These are phyloP conservation scores for Portunus trituberculatus DNA, from an alignment of 1,140 invertebrate genomes.

Conservation along the genomic window DNA sequence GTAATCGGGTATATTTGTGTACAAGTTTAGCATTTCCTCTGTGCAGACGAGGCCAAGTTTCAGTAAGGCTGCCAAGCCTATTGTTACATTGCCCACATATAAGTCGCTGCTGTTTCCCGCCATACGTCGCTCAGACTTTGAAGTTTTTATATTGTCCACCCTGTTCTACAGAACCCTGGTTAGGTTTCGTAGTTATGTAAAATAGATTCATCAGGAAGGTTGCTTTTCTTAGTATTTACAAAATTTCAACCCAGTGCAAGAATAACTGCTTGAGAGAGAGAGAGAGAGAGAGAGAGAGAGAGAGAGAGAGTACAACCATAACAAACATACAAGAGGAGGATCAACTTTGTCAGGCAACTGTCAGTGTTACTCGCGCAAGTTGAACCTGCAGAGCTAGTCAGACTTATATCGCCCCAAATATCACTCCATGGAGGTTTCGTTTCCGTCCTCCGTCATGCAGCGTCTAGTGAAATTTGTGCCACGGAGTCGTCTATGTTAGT, in stretches of 20 bases:
- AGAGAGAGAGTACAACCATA: neutral
- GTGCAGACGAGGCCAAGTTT: neutral
- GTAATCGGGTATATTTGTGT: conserved; percentile 23
- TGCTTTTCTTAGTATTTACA: no score
- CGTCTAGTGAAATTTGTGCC: no score
- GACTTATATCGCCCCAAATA: neutral
- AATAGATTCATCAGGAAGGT: neutral
- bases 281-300: conserved; percentile 20
- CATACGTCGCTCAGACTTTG: neutral
- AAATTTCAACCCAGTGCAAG: neutral
- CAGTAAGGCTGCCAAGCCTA: conserved; percentile 37
- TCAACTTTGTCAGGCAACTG: neutral
- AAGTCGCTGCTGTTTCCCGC: neutral
- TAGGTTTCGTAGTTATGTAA: neutral
- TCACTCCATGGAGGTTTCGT: neutral
- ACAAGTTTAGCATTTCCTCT: conserved; percentile 47
- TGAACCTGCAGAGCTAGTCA: neutral
- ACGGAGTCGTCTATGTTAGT: no score
- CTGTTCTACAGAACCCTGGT: neutral
- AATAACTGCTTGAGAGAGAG: neutral
- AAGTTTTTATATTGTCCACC: conserved; percentile 1
- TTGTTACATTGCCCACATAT: conserved; percentile 31
- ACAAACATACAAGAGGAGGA: neutral
- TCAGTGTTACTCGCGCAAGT: neutral
- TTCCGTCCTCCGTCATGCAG: neutral